Evolutionary conservation across 2,888 invertebrate genomes (phyloP), one percentile per base, ranked within the genome.

Genomic region (Trissonchulus sp.): DNA sequence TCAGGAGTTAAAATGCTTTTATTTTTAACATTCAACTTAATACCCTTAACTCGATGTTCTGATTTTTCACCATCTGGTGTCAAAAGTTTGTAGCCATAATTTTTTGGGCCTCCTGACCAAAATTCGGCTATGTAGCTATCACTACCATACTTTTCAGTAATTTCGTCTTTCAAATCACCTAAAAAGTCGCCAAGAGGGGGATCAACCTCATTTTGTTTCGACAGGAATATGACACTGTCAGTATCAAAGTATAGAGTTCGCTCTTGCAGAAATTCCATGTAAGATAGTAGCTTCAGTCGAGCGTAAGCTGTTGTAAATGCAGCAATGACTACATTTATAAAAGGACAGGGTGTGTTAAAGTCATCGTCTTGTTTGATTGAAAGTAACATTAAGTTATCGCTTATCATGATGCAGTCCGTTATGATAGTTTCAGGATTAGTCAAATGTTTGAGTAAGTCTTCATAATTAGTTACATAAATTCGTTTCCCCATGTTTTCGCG

Each of bases 241-340:
- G 85, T 85, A 71, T 85, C 84, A 69, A 78, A 15, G 23, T 48
- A 48, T 48, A 48, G 48, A 48, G 8, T 15, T 48, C 23, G 8
- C 23, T 48, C 48, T 23, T 48, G 48, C 8, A 48, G 48, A 8
- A 48, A 8, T 48, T 48, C 8, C 23, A 48, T 15, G 48, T 82
- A 81, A 1, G 74, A 72, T 74, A 83, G 84, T 0, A 85, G 77
- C 76, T 82, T 81, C 0, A 85, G 74, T 2, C 84, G 69, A 0
- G 84, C 83, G 48, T 81, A 79, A 1, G 82, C 76, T 1, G 84
- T 85, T 0, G 83, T 84, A 71, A 83, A 85, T 0, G 82, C 80
- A 0, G 85, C 85, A 1, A 86, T 80, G 8, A 48, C 48, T 23
- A 48, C 23, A 48, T 48, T 48, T 48, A 23, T 15, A 23, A 48